Percentiles rank a stretch among this genome's conserved stretches.
Conservation (phyloP, 2,888 invertebrate species). For the Ormyrus rosae region DNA sequence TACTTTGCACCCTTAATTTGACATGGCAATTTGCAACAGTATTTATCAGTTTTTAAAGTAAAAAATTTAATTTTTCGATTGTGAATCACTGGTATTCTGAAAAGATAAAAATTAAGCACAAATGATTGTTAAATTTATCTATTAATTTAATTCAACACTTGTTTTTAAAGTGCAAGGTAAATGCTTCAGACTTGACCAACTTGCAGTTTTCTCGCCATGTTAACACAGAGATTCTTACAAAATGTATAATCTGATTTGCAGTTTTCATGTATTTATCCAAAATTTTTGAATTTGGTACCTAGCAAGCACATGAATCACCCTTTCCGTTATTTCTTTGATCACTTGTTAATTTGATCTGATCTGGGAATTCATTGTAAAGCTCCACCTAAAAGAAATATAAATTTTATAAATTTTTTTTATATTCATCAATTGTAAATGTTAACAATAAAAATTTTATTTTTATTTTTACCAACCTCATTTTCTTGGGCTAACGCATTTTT, state of each 20-base stretch:
- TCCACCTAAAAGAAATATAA: conserved; percentile 80
- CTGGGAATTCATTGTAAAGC: conserved; percentile 97
- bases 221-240: conserved; percentile 62
- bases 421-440: neutral
- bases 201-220: conserved; percentile 58
- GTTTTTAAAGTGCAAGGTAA: conserved; percentile 46
- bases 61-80: conserved; percentile 21
- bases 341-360: conserved; percentile 92
- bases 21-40: conserved; percentile 18
- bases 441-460: neutral
- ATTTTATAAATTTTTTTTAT: conserved; percentile 17
- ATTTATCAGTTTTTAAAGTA: neutral
- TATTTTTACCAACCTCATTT: conserved; percentile 80
- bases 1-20: conserved; percentile 14
- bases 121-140: conserved; percentile 32
- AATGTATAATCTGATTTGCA: conserved; percentile 62
- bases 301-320: conserved; percentile 86
- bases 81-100: conserved; percentile 12
- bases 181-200: conserved; percentile 52
- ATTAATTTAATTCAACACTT: conserved; percentile 30
- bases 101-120: conserved; percentile 23
- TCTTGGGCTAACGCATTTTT: conserved; percentile 97
- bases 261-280: conserved; percentile 57
- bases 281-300: conserved; percentile 72
- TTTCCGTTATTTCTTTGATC: conserved; percentile 85